A percentile compares a stretch with the other conserved stretches of the same genome.
Conservation (phyloP, 2,113 vertebrate genomes). For the human (Homo sapiens) region DNA sequence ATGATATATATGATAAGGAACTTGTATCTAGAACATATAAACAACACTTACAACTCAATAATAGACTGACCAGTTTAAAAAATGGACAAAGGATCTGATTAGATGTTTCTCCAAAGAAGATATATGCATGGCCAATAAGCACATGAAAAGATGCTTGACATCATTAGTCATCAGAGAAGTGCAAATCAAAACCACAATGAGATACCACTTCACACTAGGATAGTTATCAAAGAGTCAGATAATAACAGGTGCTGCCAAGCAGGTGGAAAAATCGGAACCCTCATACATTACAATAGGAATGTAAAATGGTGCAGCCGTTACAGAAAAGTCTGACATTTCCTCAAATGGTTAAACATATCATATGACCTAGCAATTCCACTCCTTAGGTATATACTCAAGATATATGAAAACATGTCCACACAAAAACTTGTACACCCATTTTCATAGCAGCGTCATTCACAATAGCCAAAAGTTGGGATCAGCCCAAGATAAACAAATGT, state of each 20-base stretch:
- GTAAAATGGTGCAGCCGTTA: not conserved
- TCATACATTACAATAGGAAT: not conserved
- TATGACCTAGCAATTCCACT: not conserved
- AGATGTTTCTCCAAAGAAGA: not conserved
- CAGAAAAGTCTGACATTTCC: not conserved
- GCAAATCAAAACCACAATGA: not conserved
- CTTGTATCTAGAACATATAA: not conserved
- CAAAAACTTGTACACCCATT: not conserved
- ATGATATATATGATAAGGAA: not conserved
- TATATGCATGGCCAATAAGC: not conserved
- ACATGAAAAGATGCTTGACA: not conserved
- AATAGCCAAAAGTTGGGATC: not conserved
- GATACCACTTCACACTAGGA: not conserved
- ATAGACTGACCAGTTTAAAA: not conserved
- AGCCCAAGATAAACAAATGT: not conserved
- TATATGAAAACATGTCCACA: not conserved
- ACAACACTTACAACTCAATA: not conserved
- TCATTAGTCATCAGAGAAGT: not conserved
- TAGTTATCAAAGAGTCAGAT: not conserved
- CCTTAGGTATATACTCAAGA: not conserved
- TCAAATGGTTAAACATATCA: not conserved
- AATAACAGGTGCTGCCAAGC: not conserved
- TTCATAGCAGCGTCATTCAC: not conserved
- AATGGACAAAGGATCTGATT: not conserved
- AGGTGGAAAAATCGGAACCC: not conserved